Conservation (phyloP, 2,888 invertebrate genomes). For the Diarsia rubi region DNA sequence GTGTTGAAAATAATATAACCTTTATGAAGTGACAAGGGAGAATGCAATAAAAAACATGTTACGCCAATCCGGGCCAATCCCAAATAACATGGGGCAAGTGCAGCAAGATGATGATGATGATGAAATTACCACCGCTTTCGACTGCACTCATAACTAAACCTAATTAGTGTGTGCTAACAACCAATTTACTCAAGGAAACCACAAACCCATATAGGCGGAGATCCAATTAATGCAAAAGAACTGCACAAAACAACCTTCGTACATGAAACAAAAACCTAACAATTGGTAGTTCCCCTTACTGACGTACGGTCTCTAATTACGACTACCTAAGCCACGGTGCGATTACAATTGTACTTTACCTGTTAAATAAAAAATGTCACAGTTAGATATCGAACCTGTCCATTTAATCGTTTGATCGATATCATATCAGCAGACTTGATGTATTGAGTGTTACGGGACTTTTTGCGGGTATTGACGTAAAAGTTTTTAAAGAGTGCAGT, state of each 20-base stretch:
- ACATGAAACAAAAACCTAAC: conserved; percentile 8
- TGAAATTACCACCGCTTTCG: too few species aligned
- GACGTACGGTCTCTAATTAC: conserved; percentile 8
- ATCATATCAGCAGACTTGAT: conserved; percentile 39
- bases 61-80: too few species aligned
- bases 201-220: background rate
- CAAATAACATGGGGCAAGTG: too few species aligned
- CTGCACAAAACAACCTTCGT: background rate
- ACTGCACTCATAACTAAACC: background rate
- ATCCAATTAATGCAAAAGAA: background rate
- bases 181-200: background rate
- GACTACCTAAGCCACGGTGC: background rate
- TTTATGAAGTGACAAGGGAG: too few species aligned
- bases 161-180: conserved; percentile 5
- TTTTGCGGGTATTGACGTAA: conserved; percentile 37
- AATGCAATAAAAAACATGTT: too few species aligned
- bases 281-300: conserved; percentile 41
- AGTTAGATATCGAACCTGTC: conserved; percentile 14
- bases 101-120: too few species aligned
- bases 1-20: too few species aligned
- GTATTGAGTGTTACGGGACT: conserved; percentile 45
- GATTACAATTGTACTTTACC: conserved; percentile 24
- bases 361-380: conserved; percentile 12
- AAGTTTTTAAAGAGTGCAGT: conserved; percentile 34
- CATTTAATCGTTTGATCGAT: conserved; percentile 34